Percentiles rank a stretch among this genome's conserved stretches.
phyloP scores from a whole-genome alignment of 2,113 vertebrate genomes.

The Sceloporus undulatus region DNA sequence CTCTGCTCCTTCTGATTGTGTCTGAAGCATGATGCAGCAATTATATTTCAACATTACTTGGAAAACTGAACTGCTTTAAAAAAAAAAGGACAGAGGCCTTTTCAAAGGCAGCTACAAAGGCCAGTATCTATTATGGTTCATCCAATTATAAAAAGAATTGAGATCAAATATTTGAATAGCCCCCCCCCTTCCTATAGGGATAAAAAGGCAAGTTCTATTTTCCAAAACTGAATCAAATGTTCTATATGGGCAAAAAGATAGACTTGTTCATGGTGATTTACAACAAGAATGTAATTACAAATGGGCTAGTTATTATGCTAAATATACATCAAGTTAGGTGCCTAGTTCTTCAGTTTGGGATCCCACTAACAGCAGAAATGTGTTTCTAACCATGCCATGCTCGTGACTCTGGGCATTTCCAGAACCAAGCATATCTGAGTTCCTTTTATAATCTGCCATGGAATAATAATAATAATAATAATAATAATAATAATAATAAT shows the following conservation, averaged over 20 bases:
- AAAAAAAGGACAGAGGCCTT: conserved; percentile 23
- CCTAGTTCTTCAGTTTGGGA: not conserved
- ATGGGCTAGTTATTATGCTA: not conserved
- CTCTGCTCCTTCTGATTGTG: conserved; percentile 53
- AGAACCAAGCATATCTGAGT: not conserved
- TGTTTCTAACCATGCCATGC: not conserved
- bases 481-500: too few relatives aligned
- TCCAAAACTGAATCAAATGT: not conserved
- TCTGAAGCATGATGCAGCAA: conserved; percentile 48
- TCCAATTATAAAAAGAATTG: conserved; percentile 55
- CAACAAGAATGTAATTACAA: not conserved
- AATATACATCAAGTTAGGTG: not conserved
- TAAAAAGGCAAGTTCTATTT: too few relatives aligned
- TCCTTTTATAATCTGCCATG: not conserved
- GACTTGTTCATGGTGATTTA: not conserved
- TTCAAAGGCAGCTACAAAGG: conserved; percentile 57
- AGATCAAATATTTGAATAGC: conserved; percentile 3
- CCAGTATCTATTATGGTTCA: conserved; percentile 51
- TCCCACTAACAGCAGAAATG: not conserved
- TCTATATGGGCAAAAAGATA: not conserved
- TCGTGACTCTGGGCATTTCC: not conserved
- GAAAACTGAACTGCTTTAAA: conserved; percentile 45
- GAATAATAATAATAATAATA: too few relatives aligned
- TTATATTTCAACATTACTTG: conserved; percentile 57
- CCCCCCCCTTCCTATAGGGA: too few relatives aligned